Conservation (phyloP, 2,113 vertebrate species). For the Hippocampus abdominalis region DNA sequence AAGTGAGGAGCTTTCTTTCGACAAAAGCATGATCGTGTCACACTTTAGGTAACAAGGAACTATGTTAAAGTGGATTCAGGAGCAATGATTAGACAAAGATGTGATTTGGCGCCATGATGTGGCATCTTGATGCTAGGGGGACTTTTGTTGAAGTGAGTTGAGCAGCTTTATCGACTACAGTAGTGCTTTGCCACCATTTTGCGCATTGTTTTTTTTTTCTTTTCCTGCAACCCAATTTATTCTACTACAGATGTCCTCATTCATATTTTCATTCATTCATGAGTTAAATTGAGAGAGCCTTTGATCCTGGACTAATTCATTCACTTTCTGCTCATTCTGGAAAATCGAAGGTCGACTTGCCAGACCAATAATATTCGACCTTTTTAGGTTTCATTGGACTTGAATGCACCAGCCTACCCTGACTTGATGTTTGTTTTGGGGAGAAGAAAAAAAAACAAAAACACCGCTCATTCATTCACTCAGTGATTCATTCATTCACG, state of each 20-base stretch:
- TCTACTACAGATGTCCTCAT: neutral
- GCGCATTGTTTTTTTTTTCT: too few relatives aligned
- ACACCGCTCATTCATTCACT: conserved; percentile 51
- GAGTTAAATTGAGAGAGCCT: neutral
- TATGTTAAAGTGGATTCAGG: too few relatives aligned
- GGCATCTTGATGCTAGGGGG: too few relatives aligned
- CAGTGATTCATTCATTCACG: conserved; percentile 44
- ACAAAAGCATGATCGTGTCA: too few relatives aligned
- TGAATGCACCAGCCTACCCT: neutral
- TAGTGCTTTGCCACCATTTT: neutral
- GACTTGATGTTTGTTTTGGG: conserved; percentile 25
- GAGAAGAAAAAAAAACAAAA: conserved; percentile 9
- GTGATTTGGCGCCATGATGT: too few relatives aligned
- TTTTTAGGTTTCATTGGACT: neutral
- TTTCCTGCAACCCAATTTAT: neutral
- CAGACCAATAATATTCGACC: neutral
- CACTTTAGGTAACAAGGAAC: too few relatives aligned
- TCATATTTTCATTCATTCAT: neutral
- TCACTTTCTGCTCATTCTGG: neutral
- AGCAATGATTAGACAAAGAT: too few relatives aligned
- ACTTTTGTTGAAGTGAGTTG: neutral
- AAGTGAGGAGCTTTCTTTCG: too few relatives aligned
- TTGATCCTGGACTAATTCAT: neutral
- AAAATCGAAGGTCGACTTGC: neutral
- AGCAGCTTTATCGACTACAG: neutral